A percentile compares a stretch with the other conserved stretches of the same genome.
phyloP scores from a whole-genome alignment of 2,113 vertebrate genomes.

The Gambusia holbrooki region DNA sequence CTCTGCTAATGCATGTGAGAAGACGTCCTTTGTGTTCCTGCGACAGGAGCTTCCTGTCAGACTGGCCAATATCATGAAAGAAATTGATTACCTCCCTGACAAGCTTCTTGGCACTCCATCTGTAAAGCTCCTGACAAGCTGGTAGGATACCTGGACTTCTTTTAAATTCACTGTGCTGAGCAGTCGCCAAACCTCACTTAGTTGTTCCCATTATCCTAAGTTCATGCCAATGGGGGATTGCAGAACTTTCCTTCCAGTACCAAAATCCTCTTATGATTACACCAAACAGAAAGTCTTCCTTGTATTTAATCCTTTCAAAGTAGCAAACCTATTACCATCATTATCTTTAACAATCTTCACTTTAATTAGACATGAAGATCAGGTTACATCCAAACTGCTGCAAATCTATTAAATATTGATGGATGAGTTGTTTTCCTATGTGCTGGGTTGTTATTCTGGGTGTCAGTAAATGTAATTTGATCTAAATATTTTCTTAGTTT shows the following conservation, averaged over 20 bases:
- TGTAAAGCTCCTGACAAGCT: constrained; percentile 91
- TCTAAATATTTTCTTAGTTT: too few species aligned
- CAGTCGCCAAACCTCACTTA: background rate
- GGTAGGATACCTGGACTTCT: constrained; percentile 77
- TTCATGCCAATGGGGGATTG: too few species aligned
- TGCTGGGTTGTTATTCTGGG: background rate
- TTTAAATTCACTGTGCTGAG: background rate
- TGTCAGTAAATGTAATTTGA: too few species aligned
- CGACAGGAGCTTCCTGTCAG: constrained; percentile 96
- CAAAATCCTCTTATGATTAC: background rate
- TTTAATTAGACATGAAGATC: background rate
- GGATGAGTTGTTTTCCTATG: background rate
- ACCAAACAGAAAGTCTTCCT: background rate
- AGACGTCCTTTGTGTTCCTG: constrained; percentile 94
- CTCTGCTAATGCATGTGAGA: constrained; percentile 94
- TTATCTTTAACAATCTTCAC: background rate
- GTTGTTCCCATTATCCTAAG: background rate
- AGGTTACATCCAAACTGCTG: background rate
- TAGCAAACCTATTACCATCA: background rate
- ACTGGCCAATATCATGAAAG: constrained; percentile 95
- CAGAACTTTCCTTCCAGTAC: background rate
- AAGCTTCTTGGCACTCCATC: constrained; percentile 89
- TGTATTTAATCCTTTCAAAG: background rate
- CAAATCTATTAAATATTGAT: background rate
- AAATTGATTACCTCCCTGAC: constrained; percentile 95